Conservation (phyloP, 2,888 invertebrate species). For the Athalia circularis region DNA sequence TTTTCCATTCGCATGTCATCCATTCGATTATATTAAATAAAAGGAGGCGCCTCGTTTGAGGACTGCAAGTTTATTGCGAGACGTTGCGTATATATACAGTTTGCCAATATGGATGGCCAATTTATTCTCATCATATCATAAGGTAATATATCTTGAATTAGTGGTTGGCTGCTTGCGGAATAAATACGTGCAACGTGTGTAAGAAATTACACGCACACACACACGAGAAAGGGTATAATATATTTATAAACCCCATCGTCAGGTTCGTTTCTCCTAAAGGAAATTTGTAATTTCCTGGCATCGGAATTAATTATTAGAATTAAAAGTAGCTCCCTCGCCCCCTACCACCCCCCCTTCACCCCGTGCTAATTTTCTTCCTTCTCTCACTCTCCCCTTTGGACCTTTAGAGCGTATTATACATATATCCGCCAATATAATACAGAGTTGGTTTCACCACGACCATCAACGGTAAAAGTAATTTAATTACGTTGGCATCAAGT, state of each 20-base stretch:
- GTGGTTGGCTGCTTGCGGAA: too few relatives aligned
- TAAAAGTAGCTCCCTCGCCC: background rate
- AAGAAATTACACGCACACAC: background rate
- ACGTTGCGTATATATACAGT: too few relatives aligned
- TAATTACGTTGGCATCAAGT: constrained; percentile 52
- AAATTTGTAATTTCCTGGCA: constrained; percentile 42
- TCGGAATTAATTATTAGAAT: constrained; percentile 39
- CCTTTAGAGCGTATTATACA: background rate
- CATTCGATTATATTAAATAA: too few relatives aligned
- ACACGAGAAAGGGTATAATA: background rate
- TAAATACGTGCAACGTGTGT: too few relatives aligned
- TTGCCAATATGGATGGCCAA: too few relatives aligned
- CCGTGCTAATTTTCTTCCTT: constrained; percentile 11
- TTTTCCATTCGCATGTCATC: background rate
- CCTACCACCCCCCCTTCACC: constrained; percentile 10
- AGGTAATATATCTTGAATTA: too few relatives aligned
- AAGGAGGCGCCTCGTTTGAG: too few relatives aligned
- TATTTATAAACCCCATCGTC: too few relatives aligned
- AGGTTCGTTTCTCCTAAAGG: background rate
- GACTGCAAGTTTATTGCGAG: too few relatives aligned
- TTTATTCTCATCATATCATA: too few relatives aligned
- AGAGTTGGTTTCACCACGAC: constrained; percentile 16
- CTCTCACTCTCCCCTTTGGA: background rate
- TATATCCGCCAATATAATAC: background rate
- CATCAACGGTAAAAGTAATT: constrained; percentile 39